Conservation (phyloP, 2,888 invertebrate genomes). For the Heliconius hortense region DNA sequence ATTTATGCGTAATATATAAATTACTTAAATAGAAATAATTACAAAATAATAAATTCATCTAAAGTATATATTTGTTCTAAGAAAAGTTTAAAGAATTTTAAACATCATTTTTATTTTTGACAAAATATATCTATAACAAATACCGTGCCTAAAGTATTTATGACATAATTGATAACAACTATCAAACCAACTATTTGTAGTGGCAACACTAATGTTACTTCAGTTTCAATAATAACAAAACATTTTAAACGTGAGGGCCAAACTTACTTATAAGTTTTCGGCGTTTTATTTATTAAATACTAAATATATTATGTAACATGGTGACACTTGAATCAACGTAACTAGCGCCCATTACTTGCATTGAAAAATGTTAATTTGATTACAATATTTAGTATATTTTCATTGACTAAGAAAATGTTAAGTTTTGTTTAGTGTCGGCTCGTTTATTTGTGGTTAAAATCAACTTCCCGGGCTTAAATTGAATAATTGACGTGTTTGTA, state of each 20-base stretch:
- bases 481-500: slow-evolving; percentile 61
- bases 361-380: neutral
- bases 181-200: neutral
- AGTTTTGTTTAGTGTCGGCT: neutral
- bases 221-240: neutral
- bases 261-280: neutral
- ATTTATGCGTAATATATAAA: too few relatives aligned
- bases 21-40: too few relatives aligned
- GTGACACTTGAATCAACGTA: neutral
- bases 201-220: slow-evolving; percentile 10
- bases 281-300: neutral
- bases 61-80: too few relatives aligned
- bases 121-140: too few relatives aligned
- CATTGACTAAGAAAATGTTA: neutral
- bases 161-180: neutral
- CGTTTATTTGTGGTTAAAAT: slow-evolving; percentile 5
- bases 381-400: neutral
- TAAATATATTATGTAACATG: neutral
- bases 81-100: too few relatives aligned
- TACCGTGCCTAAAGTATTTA: neutral
- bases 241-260: neutral
- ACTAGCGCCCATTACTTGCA: neutral
- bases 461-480: slow-evolving; percentile 58
- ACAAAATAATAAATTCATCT: too few relatives aligned
- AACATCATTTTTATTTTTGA: neutral